phyloP scores from a whole-genome alignment of 2,113 vertebrate genomes.

The Sigmodon hispidus region DNA sequence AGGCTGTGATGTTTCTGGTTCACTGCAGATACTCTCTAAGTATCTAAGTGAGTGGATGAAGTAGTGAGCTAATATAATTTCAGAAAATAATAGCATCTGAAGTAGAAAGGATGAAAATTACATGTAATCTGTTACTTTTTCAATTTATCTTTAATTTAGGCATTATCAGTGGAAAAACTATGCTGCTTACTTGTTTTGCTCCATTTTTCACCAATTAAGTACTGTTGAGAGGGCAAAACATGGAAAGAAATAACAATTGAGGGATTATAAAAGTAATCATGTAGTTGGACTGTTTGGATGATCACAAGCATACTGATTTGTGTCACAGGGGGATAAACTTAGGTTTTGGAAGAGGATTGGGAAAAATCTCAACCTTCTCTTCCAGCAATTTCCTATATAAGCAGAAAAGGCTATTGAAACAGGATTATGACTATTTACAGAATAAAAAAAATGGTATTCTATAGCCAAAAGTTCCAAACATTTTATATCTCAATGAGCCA shows the following conservation, averaged over 20 bases:
- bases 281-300: slow-evolving; percentile 12
- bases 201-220: background rate
- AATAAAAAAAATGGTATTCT: background rate
- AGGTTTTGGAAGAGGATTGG: background rate
- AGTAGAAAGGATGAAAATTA: background rate
- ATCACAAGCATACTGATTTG: slow-evolving; percentile 14
- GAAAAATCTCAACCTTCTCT: slow-evolving; percentile 25
- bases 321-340: slow-evolving; percentile 9
- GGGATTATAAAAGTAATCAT: background rate
- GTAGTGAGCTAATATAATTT: background rate
- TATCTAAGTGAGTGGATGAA: background rate
- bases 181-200: background rate
- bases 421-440: slow-evolving; percentile 37
- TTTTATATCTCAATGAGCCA: background rate
- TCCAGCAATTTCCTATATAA: slow-evolving; percentile 34
- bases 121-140: background rate
- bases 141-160: background rate
- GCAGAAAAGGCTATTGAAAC: slow-evolving; percentile 53
- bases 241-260: background rate
- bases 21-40: background rate
- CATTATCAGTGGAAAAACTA: background rate
- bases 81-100: background rate
- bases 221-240: background rate
- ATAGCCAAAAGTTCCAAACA: background rate
- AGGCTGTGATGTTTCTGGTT: background rate